Base-by-base conservation (phyloP, 2,113 vertebrate genomes). In the Oryzias curvinotus region DNA sequence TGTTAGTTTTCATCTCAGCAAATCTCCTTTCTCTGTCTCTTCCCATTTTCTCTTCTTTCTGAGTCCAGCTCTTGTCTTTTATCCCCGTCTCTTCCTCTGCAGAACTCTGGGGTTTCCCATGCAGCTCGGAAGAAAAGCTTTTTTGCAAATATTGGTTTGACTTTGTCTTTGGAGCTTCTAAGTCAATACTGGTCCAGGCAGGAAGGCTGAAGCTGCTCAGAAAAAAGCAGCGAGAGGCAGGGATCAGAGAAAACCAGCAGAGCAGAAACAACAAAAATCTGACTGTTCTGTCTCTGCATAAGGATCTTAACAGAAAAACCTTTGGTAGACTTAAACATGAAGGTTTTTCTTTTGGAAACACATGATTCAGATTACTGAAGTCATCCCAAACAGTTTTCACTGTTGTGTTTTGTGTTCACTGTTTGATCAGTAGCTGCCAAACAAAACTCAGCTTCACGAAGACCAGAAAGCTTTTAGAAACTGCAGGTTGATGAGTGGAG, bases 61-160 rank as follows among this genome's bases (percentile, higher is more conserved):
- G 47, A 52, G 23, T 56, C 23, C 21, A 36, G 36, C 36, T 18
- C 43, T 55, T 53, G 54, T 0, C 26, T 45, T 7, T 19, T 21
- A 5, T 19, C 36, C 51, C 36, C 36, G 46, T 41, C 47, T 36
- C 25, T 43, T 52, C 55, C 53, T 57, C 47, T 2, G 15, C 52
- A 18, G 46, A 45, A 25, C 41, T 52, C 41, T 26, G 30, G 30
- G 17, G 78, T 79, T 82, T 71, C 80, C 83, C 79, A 77, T 75
- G 85, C 83, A 79, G 89, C 88, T 89, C 58, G 53, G 69, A 74
- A 88, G 73, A 79, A 91, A 92, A 90, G 87, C 89, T 87, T 91
- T 91, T 87, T 68, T 82, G 88, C 87, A 90, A 91, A 91, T 91
- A 91, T 91, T 87, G 90, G 91, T 88, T 83, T 45, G 68, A 80